Evolutionary conservation across 1,140 invertebrate species (phyloP), one percentile per base, ranked within the genome.

Genomic region (Drosophila bocqueti): DNA sequence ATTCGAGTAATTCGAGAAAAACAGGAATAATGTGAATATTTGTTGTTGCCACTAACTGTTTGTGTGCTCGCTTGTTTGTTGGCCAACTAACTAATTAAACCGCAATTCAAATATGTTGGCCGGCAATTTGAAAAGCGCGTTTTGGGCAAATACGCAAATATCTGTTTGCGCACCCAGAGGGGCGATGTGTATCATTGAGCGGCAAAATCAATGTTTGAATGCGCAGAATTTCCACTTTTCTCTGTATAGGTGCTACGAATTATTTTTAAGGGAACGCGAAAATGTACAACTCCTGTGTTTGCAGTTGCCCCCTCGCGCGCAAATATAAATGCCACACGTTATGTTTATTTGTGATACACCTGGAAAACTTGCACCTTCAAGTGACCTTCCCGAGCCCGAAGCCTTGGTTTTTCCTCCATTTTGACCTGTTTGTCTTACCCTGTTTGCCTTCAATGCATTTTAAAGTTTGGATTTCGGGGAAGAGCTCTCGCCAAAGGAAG

Each of bases 251-350:
- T 31, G 26, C 26, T 11, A 18, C 16, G 52, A 54, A 59, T 61
- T 63, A 4, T 16, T 77, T 81, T 67, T 64, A 52, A 61, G 49
- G 52, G 38, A 64, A 58, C 45, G 49, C 62, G 49, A 68, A 82
- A 82, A 77, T 67, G 49, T 68, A 84, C 81, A 83, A 45, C 64
- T 52, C 11, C 36, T 18, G 38, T 67, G 24, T 50, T 62, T 76
- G 43, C n/a, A 59, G 43, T 38, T 26, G 8, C 24, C 47, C 57
- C 1, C 42, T 61, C 40, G 69, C 79, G 75, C 66, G 67, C 68
- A 67, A 83, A 83, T 83, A 89, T 83, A 89, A 87, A 83, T 75
- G 76, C 83, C 79, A 87, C 83, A 89, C 81, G 81, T 90, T 89
- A 89, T 82, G 84, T 84, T 89, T 87, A 72, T 84, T 87, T 79